Evolutionary conservation across 2,113 vertebrate species (phyloP).

Genomic region (Himantopus leucocephalus): DNA sequence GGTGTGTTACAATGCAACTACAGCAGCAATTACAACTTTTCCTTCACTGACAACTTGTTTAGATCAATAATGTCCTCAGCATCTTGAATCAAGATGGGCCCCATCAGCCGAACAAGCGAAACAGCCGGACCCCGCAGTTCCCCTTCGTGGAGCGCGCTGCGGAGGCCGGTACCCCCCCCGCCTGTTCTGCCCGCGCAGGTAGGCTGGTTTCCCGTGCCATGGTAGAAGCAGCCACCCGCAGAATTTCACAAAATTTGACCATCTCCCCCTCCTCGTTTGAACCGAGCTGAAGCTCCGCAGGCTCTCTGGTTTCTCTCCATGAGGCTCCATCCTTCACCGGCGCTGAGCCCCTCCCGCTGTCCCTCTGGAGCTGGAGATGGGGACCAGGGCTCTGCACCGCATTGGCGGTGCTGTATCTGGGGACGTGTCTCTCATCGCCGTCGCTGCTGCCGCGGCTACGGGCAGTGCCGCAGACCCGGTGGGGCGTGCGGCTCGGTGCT

Average conservation of each 20-base stretch:
- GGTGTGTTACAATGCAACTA: slow-evolving; percentile 77
- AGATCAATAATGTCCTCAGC: slow-evolving; percentile 73
- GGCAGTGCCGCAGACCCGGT: accelerated
- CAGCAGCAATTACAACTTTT: slow-evolving; percentile 81
- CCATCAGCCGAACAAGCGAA: neutral
- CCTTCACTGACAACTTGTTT: slow-evolving; percentile 74
- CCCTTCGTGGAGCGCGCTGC: neutral
- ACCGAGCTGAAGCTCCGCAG: neutral
- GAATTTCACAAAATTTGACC: neutral
- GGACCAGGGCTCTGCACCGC: neutral
- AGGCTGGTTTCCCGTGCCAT: neutral
- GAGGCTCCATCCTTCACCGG: accelerated
- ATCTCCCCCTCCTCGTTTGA: too few species aligned
- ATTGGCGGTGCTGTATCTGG: accelerated
- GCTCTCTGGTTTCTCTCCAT: neutral
- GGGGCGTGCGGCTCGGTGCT: accelerated
- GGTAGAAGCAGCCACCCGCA: neutral
- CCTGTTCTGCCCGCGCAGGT: neutral
- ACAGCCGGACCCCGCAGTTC: neutral
- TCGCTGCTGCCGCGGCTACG: accelerated
- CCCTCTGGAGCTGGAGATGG: neutral
- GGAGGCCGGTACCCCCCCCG: neutral
- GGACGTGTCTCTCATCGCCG: accelerated
- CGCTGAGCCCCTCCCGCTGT: accelerated
- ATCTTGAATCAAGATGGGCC: slow-evolving; percentile 50